Conservation (phyloP, 1,140 invertebrate genomes). For the Temnothorax nylanderi region DNA sequence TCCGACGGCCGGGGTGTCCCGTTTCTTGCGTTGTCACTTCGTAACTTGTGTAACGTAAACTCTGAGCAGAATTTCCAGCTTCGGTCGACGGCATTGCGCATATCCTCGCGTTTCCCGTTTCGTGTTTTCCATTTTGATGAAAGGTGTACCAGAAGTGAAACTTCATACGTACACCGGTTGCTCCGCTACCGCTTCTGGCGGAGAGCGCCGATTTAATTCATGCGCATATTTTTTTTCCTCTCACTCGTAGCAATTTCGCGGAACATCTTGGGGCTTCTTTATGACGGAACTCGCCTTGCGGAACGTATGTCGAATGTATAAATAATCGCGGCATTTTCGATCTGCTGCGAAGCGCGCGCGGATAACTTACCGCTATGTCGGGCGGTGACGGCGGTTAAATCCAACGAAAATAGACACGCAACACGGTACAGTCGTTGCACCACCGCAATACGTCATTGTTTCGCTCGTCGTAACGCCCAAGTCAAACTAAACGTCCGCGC, state of each 20-base stretch:
- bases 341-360: background rate
- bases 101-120: background rate
- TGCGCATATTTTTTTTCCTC: slow-evolving; percentile 11
- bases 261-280: background rate
- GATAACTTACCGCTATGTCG: slow-evolving; percentile 63
- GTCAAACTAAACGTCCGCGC: slow-evolving; percentile 13
- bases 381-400: slow-evolving; percentile 69
- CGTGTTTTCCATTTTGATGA: background rate
- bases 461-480: slow-evolving; percentile 1
- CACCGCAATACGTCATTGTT: slow-evolving; percentile 47
- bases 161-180: background rate
- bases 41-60: background rate
- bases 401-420: slow-evolving; percentile 72
- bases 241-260: background rate
- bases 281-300: slow-evolving; percentile 14
- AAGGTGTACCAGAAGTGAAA: background rate
- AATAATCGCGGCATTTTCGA: slow-evolving; percentile 38
- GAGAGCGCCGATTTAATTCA: background rate
- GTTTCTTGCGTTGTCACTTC: background rate
- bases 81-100: background rate
- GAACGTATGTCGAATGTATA: slow-evolving; percentile 13
- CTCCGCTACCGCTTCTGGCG: no score
- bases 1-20: background rate
- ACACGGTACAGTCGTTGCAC: slow-evolving; percentile 31
- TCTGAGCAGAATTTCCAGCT: background rate